Evolutionary conservation across 2,888 invertebrate genomes (phyloP).

Genomic region (Abrostola tripartita): DNA sequence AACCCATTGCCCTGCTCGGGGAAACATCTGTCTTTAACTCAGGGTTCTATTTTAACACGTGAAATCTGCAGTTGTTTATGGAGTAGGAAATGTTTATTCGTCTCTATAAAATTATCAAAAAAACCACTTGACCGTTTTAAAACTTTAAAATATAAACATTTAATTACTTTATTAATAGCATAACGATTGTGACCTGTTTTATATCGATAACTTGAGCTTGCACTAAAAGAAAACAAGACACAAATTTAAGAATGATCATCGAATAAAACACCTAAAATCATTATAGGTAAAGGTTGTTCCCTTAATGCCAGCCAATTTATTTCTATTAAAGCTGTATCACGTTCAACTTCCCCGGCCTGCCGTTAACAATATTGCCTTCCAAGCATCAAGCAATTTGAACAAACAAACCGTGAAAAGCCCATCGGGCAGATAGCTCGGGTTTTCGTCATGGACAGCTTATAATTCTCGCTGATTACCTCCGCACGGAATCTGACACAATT

Average conservation of each 20-base stretch:
- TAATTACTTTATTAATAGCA: background rate
- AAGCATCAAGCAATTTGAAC: conserved; percentile 42
- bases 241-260: background rate
- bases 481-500: conserved; percentile 63
- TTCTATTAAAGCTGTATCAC: conserved; percentile 16
- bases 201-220: too few species aligned
- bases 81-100: background rate
- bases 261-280: conserved; percentile 10
- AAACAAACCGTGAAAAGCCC: conserved; percentile 61
- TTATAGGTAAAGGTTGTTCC: conserved; percentile 18
- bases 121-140: too few species aligned
- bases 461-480: conserved; percentile 67
- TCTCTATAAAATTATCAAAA: too few species aligned
- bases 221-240: too few species aligned
- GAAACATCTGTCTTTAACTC: background rate
- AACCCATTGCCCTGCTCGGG: background rate
- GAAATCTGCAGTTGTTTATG: background rate
- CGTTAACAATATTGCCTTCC: conserved; percentile 31
- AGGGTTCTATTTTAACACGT: background rate
- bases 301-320: conserved; percentile 31
- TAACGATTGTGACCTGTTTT: too few species aligned
- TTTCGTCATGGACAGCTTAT: conserved; percentile 66
- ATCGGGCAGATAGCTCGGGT: conserved; percentile 52
- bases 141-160: background rate
- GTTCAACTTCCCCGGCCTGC: background rate